Conservation (phyloP, 2,888 invertebrate genomes). For the Yponomeuta malinellus region DNA sequence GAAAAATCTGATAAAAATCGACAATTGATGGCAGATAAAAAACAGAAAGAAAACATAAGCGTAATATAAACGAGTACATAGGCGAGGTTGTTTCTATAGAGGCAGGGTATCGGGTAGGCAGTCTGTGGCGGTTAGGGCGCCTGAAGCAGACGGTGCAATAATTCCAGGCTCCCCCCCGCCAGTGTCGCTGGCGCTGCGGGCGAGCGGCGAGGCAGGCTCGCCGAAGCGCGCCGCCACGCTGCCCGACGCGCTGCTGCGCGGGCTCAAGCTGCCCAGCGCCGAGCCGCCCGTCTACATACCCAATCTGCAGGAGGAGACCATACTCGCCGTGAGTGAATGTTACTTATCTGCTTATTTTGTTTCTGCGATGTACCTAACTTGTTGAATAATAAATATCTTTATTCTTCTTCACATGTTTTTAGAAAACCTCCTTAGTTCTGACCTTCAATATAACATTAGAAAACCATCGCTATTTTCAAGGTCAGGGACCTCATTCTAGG, state of each 20-base stretch:
- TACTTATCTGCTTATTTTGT: background rate
- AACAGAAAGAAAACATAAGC: too few species aligned
- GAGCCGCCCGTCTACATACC: conserved; percentile 86
- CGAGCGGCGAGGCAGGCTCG: conserved; percentile 80
- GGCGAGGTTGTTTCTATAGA: too few species aligned
- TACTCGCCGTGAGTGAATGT: conserved; percentile 82
- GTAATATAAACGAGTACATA: too few species aligned
- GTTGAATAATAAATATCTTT: too few species aligned
- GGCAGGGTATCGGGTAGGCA: too few species aligned
- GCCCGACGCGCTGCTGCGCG: conserved; percentile 65
- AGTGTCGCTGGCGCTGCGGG: conserved; percentile 59
- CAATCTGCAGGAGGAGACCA: conserved; percentile 95
- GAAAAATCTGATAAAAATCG: too few species aligned
- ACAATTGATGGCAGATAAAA: too few species aligned
- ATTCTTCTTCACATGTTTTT: background rate
- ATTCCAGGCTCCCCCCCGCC: conserved; percentile 47
- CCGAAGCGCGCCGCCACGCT: conserved; percentile 65
- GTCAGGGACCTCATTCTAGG: too few species aligned
- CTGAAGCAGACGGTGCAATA: background rate
- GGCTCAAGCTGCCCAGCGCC: conserved; percentile 62
- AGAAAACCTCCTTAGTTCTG: background rate
- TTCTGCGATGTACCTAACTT: too few species aligned
- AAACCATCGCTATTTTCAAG: too few species aligned
- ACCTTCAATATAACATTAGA: background rate
- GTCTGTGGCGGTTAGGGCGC: background rate